Conservation (phyloP, 2,888 invertebrate species). For the Selenia dentaria region DNA sequence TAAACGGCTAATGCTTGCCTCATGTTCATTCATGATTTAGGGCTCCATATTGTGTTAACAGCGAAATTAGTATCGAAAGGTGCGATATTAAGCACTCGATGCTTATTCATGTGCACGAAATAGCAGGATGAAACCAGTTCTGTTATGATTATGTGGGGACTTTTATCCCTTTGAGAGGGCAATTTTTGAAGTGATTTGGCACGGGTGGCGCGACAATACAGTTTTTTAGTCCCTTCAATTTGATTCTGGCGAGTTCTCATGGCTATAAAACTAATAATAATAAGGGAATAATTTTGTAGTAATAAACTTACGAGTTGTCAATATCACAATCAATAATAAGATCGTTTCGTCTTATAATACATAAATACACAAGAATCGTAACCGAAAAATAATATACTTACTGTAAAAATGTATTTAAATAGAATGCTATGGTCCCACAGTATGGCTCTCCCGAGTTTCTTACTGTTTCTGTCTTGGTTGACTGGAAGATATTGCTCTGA, state of each 20-base stretch:
- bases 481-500: no score
- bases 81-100: constrained; percentile 70
- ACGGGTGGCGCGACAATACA: constrained; percentile 47
- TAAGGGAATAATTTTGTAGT: no score
- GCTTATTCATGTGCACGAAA: constrained; percentile 68
- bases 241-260: constrained; percentile 3
- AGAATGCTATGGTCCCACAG: no score
- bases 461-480: no score
- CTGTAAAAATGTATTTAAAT: no score
- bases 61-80: constrained; percentile 78
- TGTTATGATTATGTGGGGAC: constrained; percentile 63
- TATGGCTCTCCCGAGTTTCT: no score
- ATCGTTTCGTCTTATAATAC: no score
- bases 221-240: constrained; percentile 16
- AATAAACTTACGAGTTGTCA: no score
- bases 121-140: constrained; percentile 51
- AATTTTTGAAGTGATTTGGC: constrained; percentile 50
- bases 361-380: no score
- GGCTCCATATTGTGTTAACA: constrained; percentile 70
- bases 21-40: constrained; percentile 77
- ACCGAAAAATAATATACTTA: no score
- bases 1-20: constrained; percentile 54
- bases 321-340: no score
- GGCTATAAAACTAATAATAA: constrained; percentile 3
- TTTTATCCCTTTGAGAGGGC: constrained; percentile 57